phyloP scores from a whole-genome alignment of 2,797 vertebrate species.

The Myotis myotis region DNA sequence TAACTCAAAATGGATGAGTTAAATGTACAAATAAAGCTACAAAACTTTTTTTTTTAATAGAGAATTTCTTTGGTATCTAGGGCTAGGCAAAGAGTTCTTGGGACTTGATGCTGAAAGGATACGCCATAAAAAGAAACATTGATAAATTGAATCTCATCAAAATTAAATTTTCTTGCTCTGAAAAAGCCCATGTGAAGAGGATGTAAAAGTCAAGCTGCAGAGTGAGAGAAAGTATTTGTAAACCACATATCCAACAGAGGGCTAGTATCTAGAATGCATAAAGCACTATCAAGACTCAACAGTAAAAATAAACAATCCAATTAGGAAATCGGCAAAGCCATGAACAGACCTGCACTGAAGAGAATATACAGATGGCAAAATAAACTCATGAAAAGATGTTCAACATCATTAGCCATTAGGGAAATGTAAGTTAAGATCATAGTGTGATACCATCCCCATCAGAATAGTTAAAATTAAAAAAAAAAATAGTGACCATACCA shows the following conservation, averaged over 20 bases:
- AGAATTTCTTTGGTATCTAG: background rate
- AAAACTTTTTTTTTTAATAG: background rate
- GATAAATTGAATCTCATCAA: background rate
- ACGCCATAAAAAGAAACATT: conserved; percentile 19
- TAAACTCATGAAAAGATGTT: conserved; percentile 26
- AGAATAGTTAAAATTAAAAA: background rate
- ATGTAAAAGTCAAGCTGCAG: conserved; percentile 25
- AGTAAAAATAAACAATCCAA: conserved; percentile 7
- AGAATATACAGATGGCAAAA: conserved; percentile 33
- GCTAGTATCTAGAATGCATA: conserved; percentile 5
- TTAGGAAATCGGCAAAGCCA: conserved; percentile 17
- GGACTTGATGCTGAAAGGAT: background rate
- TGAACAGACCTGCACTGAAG: conserved; percentile 5
- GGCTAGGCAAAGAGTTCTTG: background rate
- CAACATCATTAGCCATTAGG: background rate
- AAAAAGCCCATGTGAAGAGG: background rate
- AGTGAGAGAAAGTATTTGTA: conserved; percentile 1
- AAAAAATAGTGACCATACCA: background rate
- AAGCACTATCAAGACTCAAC: conserved; percentile 18
- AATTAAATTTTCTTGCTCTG: conserved; percentile 29
- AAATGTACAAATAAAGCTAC: conserved; percentile 8
- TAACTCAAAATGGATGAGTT: background rate
- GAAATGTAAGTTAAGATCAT: background rate
- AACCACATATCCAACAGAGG: background rate
- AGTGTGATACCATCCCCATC: background rate